Evolutionary conservation across 2,888 invertebrate species (phyloP).

Genomic region (Phalera bucephala): DNA sequence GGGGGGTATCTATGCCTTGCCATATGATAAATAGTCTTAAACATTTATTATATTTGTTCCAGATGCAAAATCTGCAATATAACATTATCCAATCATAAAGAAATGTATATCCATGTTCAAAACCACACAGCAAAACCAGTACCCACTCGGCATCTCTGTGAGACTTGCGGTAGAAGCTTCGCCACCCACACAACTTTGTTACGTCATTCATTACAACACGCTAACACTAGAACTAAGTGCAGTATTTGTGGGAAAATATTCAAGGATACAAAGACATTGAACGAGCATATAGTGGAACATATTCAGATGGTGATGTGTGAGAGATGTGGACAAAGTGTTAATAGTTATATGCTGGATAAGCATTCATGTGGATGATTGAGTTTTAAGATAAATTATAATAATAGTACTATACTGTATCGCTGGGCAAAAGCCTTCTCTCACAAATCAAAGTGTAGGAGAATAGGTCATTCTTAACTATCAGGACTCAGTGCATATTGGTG

Average conservation of each 20-base stretch:
- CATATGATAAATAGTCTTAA: too few species aligned
- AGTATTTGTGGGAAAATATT: slow-evolving; percentile 50
- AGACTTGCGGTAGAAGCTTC: slow-evolving; percentile 70
- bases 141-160: slow-evolving; percentile 60
- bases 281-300: slow-evolving; percentile 53
- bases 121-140: slow-evolving; percentile 63
- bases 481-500: too few species aligned
- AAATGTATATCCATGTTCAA: slow-evolving; percentile 83
- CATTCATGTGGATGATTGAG: slow-evolving; percentile 47
- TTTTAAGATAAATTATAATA: too few species aligned
- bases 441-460: too few species aligned
- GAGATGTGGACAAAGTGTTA: slow-evolving; percentile 59
- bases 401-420: neutral
- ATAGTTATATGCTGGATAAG: slow-evolving; percentile 40
- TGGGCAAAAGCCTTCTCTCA: too few species aligned
- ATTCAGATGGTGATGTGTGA: slow-evolving; percentile 64
- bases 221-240: slow-evolving; percentile 39
- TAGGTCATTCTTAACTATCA: too few species aligned
- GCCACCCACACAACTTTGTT: slow-evolving; percentile 52
- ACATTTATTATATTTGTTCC: slow-evolving; percentile 10
- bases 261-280: slow-evolving; percentile 35
- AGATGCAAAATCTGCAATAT: slow-evolving; percentile 84
- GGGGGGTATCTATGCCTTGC: too few species aligned
- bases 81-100: slow-evolving; percentile 78
- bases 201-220: slow-evolving; percentile 56